phyloP scores from a whole-genome alignment of 2,797 vertebrate species.

The Pyrocephalus nanus region DNA sequence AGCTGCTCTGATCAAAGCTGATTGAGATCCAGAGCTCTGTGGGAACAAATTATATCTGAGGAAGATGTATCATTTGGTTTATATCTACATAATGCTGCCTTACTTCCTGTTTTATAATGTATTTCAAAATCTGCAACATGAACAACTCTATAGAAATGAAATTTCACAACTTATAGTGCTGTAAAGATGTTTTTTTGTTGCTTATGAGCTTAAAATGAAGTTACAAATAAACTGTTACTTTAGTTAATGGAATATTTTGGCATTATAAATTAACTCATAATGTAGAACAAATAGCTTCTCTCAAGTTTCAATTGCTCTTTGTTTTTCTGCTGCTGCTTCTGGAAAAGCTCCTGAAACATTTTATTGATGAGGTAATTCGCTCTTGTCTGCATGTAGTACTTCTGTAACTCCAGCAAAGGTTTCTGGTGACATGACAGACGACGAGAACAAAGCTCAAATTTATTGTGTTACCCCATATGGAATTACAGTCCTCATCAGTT shows the following conservation, averaged over 20 bases:
- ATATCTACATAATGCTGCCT: not conserved
- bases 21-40: not conserved
- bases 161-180: not conserved
- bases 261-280: not conserved
- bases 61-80: not conserved
- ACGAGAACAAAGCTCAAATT: slow-evolving; percentile 29
- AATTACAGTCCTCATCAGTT: slow-evolving; percentile 61
- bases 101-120: not conserved
- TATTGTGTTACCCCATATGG: not conserved
- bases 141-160: not conserved
- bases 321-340: slow-evolving; percentile 9
- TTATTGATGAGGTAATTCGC: not conserved
- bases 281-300: not conserved
- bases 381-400: not conserved
- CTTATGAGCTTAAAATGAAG: not conserved
- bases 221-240: not conserved
- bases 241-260: not conserved
- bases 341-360: slow-evolving; percentile 6
- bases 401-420: slow-evolving; percentile 10
- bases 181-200: not conserved
- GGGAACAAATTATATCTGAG: not conserved
- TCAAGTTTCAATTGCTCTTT: not conserved
- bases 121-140: not conserved
- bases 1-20: not conserved
- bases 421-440: slow-evolving; percentile 32